Base-by-base conservation (phyloP, 2,797 vertebrate genomes). In the Bufotes viridis region DNA sequence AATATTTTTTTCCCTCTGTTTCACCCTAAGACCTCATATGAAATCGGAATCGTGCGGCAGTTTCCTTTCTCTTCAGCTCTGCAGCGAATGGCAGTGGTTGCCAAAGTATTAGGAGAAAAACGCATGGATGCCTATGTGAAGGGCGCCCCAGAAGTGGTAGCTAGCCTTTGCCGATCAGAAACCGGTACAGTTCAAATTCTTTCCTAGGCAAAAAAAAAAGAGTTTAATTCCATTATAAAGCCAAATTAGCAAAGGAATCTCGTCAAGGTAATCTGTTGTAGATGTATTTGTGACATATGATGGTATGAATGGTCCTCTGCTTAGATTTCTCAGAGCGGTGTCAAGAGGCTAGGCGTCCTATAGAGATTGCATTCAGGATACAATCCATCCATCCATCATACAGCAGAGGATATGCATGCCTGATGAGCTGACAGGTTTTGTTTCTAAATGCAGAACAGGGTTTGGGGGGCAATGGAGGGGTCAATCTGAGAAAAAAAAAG, bases 41-140 rank as follows among this genome's bases (percentile, higher is more conserved):
- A 99, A 92, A 98, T 99, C 10, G 98, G 98, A 89, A 98, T 99
- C 0, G 97, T 99, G 72, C 96, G 97, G 8, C 98, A 99, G 95
- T 99, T 99, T 91, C 98, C 98, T 0, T 99, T 99, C 93, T 99
- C 98, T 67, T 99, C 98, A 5, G 96, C 95, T 8, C 89, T 98
- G 89, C 98, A 99, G 93, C 96, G 98, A 83, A 99, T 99, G 98
- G 96, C 96, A 75, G 97, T 99, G 8, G 96, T 99, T 82, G 95
- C 96, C 0, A 96, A 97, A 90, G 94, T 96, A 80, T 94, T 99
- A 0, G 97, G 98, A 42, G 97, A 97, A 90, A 98, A 97, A 91
- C 96, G 96, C 60, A 99, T 99, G 98, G 97, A 99, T 61, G 97
- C 97, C 24, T 99, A 97, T 90, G 94, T 97, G 93, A 99, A 99